Conservation (phyloP, 2,797 vertebrate genomes). For the Vireo griseus region DNA sequence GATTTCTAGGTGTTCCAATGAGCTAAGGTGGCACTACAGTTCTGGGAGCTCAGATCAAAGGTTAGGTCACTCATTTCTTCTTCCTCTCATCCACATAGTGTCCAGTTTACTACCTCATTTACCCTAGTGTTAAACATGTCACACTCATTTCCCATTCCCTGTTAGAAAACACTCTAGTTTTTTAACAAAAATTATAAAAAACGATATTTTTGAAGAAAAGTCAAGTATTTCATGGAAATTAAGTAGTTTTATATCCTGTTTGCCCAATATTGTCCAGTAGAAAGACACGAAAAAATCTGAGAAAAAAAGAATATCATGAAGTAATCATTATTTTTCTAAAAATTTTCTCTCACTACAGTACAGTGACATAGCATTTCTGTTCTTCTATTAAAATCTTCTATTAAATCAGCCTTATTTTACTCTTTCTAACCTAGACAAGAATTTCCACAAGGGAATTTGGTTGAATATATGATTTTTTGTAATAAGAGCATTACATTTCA, state of each 20-base stretch:
- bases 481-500: background rate
- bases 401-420: background rate
- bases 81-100: background rate
- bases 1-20: background rate
- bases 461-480: background rate
- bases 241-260: background rate
- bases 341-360: background rate
- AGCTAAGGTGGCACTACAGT: fast-evolving
- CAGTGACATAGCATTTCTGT: background rate
- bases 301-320: background rate
- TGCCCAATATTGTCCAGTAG: background rate
- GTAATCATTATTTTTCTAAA: background rate
- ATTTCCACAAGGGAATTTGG: background rate
- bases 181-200: background rate
- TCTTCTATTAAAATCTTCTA: background rate
- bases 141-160: background rate
- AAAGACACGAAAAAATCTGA: background rate
- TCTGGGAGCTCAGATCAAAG: background rate
- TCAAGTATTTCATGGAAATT: background rate
- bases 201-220: background rate
- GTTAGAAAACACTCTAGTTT: background rate
- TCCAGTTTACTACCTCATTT: background rate
- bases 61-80: background rate
- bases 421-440: background rate
- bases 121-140: background rate